Base-by-base conservation (phyloP, 2,113 vertebrate species). In the Indicator maculatus region DNA sequence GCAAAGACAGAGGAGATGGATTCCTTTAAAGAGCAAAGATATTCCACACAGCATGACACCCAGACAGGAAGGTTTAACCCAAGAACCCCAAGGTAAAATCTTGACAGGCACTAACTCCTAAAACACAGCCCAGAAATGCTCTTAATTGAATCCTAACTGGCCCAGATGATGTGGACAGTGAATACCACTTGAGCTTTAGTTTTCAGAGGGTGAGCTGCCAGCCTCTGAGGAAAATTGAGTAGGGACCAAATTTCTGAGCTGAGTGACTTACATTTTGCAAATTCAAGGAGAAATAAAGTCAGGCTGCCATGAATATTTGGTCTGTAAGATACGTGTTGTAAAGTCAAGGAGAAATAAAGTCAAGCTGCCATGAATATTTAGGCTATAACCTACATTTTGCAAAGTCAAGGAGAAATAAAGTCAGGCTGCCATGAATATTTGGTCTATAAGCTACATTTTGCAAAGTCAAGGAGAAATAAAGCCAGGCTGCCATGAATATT, bases 1-100 rank as follows among this genome's bases (percentile, higher is more conserved):
- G 5, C 16, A 65, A 86, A 76, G 78, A 47, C 31, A 84, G 24
- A 16, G 86, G 81, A 91, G 81, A 76, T 88, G 53, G 53, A 94
- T 91, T 80, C 86, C 85, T 93, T 95, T 87, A 90, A 91, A 96
- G 93, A 41, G 50, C 44, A 53, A 88, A 91, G 58, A 58, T 74
- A 58, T 92, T 91, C 63, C 81, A 93, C 95, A 53, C 95, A 96
- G 95, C 89, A 72, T 5, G 96, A 95, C 85, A 72, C 1, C 0
- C 64, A 97, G 89, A 93, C 70, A 76, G 87, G 69, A 88, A 93
- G 30, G 53, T 76, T 90, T 69, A 90, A 93, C 75, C 90, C 50
- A 73, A 86, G 81, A 93, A 91, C 65, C 44, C 39, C 84, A 80
- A 83, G 77, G 90, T 90, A 84, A 93, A 87, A 77, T 13, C 60